Conservation (phyloP, 2,888 invertebrate genomes). For the Caenorhabditis panamensis region DNA sequence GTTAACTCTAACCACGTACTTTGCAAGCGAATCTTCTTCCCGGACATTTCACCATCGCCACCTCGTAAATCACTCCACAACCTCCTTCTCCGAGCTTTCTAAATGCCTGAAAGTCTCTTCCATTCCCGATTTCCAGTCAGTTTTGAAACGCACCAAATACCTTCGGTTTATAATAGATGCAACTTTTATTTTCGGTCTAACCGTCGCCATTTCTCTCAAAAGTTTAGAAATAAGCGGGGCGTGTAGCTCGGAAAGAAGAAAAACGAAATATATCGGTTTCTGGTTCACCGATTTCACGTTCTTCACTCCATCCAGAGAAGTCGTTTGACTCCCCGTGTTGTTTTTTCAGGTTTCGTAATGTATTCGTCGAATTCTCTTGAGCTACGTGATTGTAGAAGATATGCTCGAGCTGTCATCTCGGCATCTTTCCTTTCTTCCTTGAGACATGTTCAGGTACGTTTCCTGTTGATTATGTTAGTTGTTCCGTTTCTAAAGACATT, state of each 20-base stretch:
- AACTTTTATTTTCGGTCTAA: constrained; percentile 61
- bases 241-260: neutral
- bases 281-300: constrained; percentile 24
- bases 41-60: constrained; percentile 58
- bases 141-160: constrained; percentile 48
- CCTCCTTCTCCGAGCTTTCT: constrained; percentile 68
- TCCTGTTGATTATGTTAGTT: neutral
- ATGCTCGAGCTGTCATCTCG: constrained; percentile 47
- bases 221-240: constrained; percentile 27
- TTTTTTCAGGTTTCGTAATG: constrained; percentile 15
- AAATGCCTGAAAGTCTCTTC: constrained; percentile 45
- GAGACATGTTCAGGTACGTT: constrained; percentile 42
- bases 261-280: neutral
- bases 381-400: constrained; percentile 29
- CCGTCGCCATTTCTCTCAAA: constrained; percentile 35
- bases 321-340: neutral
- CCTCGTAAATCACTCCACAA: constrained; percentile 67
- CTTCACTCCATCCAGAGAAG: neutral
- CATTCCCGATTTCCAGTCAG: neutral
- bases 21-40: constrained; percentile 57
- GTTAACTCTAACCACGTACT: neutral
- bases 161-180: constrained; percentile 60
- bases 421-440: constrained; percentile 46
- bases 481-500: constrained; percentile 20
- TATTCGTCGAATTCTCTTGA: constrained; percentile 21